Base-by-base conservation (phyloP, 2,888 invertebrate species). In the Zonitis immaculata region DNA sequence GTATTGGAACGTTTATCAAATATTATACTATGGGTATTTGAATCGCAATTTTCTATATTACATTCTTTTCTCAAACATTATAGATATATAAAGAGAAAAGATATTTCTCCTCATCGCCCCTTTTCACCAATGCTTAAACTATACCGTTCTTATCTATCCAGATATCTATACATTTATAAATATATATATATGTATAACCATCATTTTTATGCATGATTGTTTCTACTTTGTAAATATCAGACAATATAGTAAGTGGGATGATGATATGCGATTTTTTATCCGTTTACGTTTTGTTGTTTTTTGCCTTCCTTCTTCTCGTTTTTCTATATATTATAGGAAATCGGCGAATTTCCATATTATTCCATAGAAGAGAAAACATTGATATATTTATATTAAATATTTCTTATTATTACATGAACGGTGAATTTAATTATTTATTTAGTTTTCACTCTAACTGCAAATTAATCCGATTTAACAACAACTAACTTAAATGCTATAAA, bases 401-500 rank as follows among this genome's bases (percentile, higher is more conserved):
- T 6, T 7, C 6, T 4, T 18, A 11, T 11, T 39, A n/a, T 39
- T 5, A 11, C 39, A 20, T 8, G 6, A 20, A 18, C n/a, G 39
- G 20, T 39, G 39, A 39, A 20, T 39, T 39, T 18, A 39, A 11
- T 39, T 20, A 20, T 39, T 39, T 18, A 39, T 20, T 39, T 20
- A 20, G 39, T 20, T 20, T 48, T 54, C 45, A 45, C 27, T 27
- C 45, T 20, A 62, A 63, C 59, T 57, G 64, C 61, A 61, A 63
- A 66, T 62, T 65, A 65, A 66, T 63, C 63, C 64, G 64, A 67
- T 67, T 69, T 65, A 57, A 59, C 66, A 60, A 58, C 61, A 59
- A 60, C 65, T 62, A 63, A 70, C 67, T 69, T 71, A 72, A 73
- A 73, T 73, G 72, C 69, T 68, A 70, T 71, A 73, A 72, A 67